Base-by-base conservation (phyloP, 1,140 invertebrate genomes). In the Euwallacea fornicatus region DNA sequence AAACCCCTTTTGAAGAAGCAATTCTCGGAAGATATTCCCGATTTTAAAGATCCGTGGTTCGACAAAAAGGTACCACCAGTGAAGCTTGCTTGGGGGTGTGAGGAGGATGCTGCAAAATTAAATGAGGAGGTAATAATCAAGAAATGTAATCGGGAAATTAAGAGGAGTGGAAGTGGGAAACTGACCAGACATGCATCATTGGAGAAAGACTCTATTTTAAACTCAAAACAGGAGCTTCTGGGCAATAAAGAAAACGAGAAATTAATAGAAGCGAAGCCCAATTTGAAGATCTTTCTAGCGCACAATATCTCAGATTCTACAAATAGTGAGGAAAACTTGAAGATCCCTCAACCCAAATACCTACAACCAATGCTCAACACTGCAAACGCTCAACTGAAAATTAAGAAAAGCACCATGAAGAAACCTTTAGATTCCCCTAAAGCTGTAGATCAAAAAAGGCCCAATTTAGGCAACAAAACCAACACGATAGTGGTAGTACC, bases 241-340 rank as follows among this genome's bases (percentile, higher is more conserved):
- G 83, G 85, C 43, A 64, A 58, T 33, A 70, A 64, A 54, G 76
- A 83, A 4, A 85, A 84, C 0, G 86, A 84, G 84, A 83, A 84
- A 59, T 75, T 83, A 0, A 83, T 85, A 55, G 79, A 82, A 16
- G 82, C 82, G 10, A 84, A 83, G 73, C 79, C 82, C 0, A 87
- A 86, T 59, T 81, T 88, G 11, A 82, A 86, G 50, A 87, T 87
- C 9, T 86, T 85, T 68, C 72, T 88, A 10, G 82, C 85, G 0
- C 84, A 83, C 21, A 80, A 80, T n/a, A 10, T 16, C 8, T 10
- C 10, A 56, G 81, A 83, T 7, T 61, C 16, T 10, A 7, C 59
- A 10, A 21, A 2, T 41, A 33, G 2, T 13, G 55, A 58, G 55
- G 16, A 58, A 58, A 10, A 50, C 46, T 33, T 33, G 4, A 13